phyloP scores from a whole-genome alignment of 2,888 invertebrate genomes.

The Archips xylosteana region DNA sequence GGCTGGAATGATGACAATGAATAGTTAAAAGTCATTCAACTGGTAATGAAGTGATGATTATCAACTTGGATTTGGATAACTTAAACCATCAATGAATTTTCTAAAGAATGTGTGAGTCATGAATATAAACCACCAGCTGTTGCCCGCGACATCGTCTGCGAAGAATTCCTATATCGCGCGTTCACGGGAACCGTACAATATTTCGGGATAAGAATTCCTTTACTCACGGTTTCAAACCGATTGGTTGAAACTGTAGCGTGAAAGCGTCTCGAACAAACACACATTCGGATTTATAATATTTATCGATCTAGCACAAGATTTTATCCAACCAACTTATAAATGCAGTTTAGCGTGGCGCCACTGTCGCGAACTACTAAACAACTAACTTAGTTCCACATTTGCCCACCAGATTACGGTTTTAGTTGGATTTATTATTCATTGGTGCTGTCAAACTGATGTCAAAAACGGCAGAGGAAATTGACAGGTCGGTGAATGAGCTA shows the following conservation, averaged over 20 bases:
- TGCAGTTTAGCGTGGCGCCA: neutral
- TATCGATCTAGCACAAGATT: neutral
- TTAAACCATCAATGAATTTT: conserved; percentile 1
- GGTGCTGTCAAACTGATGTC: conserved; percentile 34
- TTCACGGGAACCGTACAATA: no score
- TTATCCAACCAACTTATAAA: conserved; percentile 3
- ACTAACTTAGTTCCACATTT: conserved; percentile 12
- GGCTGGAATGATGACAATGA: no score
- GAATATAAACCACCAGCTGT: neutral
- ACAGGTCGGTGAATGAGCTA: conserved; percentile 33
- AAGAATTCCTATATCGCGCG: no score
- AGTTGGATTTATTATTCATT: conserved; percentile 30
- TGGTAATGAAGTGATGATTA: no score
- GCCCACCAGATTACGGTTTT: neutral
- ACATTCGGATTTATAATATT: no score
- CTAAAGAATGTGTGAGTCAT: neutral
- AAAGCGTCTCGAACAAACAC: no score
- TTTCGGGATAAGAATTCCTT: no score
- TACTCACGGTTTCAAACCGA: no score
- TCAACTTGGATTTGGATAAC: neutral
- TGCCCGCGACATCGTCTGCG: no score
- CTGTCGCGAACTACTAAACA: neutral
- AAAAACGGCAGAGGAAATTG: conserved; percentile 35
- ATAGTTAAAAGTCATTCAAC: no score
- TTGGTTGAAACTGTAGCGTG: no score